Base-by-base conservation (phyloP, 2,113 vertebrate species). In the Patagioenas fasciata region DNA sequence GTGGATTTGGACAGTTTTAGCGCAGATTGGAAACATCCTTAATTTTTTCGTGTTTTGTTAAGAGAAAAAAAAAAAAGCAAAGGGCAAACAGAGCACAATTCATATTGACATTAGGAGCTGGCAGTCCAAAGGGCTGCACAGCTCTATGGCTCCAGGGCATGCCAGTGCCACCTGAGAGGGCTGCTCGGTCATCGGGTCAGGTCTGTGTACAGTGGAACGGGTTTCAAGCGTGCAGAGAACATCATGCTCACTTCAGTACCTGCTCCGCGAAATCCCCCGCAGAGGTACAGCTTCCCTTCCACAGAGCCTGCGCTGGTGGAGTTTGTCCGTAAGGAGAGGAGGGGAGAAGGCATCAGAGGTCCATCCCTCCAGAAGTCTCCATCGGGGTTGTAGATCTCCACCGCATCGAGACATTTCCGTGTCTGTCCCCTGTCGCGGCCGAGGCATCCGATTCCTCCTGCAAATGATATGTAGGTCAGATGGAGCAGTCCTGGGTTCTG, bases 361-460 rank as follows among this genome's bases (percentile, higher is more conserved):
- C 99, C 99, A 12, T 99, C 98, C 83, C 99, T 98, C 99, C 99
- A 99, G 54, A 98, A 98, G 96, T 99, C 98, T 61, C 98, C 98
- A 28, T 99, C 99, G 9, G 98, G 97, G 58, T 99, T 99, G 94
- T 99, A 99, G 95, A 99, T 99, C 97, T 99, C 99, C 67, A 99
- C 99, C 12, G 94, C 97, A 61, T 99, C 98, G 5, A 99, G 99
- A 71, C 99, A 99, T 85, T 98, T 98, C 17, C 99, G 98, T 47
- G 99, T 98, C 87, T 99, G 99, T n/a, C 99, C 99, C 78, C 97
- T 97, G 96, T 99, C 99, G 15, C 85, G 96, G 50, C 99, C 99
- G 47, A 98, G 95, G 64, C 99, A 99, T 20, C 99, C 99, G 85
- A 99, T 99, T 58, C 99, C 99, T 80, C 99, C 99, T 99, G 78